A percentile compares a stretch with the other conserved stretches of the same genome.
These are phyloP conservation scores for Drosophila formosana DNA, from an alignment of 2,888 invertebrate species.

Conservation along the genomic window DNA sequence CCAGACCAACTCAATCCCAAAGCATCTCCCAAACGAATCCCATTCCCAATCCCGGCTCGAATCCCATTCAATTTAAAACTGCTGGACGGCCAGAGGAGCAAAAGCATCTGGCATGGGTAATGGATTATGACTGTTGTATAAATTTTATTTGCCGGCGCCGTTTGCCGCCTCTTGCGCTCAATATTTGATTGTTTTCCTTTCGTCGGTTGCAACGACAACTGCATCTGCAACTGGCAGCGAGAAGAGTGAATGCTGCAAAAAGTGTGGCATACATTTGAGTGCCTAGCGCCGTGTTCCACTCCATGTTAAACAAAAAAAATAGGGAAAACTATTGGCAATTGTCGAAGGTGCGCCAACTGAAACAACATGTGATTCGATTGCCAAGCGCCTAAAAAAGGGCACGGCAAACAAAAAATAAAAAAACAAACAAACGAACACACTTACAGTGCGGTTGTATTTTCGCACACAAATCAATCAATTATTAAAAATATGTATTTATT, in stretches of 20 bases:
- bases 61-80: conserved; percentile 31
- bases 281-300: conserved; percentile 14
- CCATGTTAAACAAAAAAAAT: conserved; percentile 29
- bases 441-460: background rate
- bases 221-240: conserved; percentile 38
- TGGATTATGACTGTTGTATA: conserved; percentile 71
- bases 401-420: background rate
- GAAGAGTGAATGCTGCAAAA: conserved; percentile 22
- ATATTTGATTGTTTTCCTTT: conserved; percentile 70
- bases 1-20: conserved; percentile 16
- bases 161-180: conserved; percentile 45
- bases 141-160: conserved; percentile 54
- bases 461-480: conserved; percentile 6
- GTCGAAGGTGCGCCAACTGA: conserved; percentile 49
- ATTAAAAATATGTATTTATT: conserved; percentile 6
- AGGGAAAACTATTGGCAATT: conserved; percentile 41
- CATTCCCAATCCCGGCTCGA: conserved; percentile 19
- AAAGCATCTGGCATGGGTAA: conserved; percentile 64
- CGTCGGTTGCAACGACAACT: conserved; percentile 13
- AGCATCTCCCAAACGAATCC: conserved; percentile 13
- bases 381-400: conserved; percentile 20
- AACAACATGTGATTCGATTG: conserved; percentile 38
- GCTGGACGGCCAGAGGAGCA: conserved; percentile 7
- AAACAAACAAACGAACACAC: background rate
- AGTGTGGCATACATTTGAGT: conserved; percentile 36